A percentile compares a stretch with the other conserved stretches of the same genome.
These are phyloP conservation scores for Eptesicus fuscus DNA, from an alignment of 2,113 vertebrate genomes.

Conservation along the genomic window DNA sequence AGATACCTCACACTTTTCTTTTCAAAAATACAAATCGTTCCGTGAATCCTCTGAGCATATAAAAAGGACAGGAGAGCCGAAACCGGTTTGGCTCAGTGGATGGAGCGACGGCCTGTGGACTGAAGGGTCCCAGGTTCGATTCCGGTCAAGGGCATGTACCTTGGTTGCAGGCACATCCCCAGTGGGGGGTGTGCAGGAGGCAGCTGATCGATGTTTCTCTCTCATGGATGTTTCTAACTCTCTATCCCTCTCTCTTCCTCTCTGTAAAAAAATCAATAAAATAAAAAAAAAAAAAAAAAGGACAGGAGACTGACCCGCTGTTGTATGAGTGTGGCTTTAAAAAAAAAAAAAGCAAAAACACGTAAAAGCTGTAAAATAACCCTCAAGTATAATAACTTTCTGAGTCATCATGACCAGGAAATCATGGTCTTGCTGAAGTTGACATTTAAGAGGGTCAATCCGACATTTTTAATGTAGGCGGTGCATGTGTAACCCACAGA, in stretches of 20 bases:
- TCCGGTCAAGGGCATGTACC: too few species aligned
- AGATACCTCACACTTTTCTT: not conserved
- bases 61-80: not conserved
- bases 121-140: too few species aligned
- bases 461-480: not conserved
- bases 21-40: not conserved
- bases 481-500: not conserved
- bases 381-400: not conserved
- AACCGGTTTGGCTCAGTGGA: too few species aligned
- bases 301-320: too few species aligned
- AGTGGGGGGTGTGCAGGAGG: too few species aligned
- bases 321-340: not conserved
- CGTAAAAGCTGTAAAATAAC: not conserved
- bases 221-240: too few species aligned
- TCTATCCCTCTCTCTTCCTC: too few species aligned
- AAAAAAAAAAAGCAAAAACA: not conserved
- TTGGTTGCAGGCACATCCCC: too few species aligned
- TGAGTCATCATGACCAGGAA: not conserved
- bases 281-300: too few species aligned
- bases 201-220: too few species aligned
- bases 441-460: not conserved
- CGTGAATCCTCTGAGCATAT: not conserved
- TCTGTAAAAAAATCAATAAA: too few species aligned
- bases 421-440: not conserved
- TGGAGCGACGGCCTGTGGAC: too few species aligned